Base-by-base conservation (phyloP, 2,888 invertebrate species). In the Amiota mariae region DNA sequence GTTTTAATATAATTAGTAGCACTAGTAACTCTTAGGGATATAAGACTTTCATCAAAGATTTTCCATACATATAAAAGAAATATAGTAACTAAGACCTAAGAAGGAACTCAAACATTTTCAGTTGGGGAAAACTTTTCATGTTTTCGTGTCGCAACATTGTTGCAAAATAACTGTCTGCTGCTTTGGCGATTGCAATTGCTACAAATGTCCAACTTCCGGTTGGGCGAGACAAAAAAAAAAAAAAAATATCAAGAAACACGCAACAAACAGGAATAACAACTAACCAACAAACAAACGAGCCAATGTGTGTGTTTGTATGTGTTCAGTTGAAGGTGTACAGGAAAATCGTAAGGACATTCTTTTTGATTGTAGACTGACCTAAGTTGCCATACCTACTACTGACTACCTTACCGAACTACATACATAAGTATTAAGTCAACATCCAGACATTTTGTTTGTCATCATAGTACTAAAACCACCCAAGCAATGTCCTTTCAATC, bases 141-240 rank as follows among this genome's bases (percentile, higher is more conserved):
- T 36, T 36, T 0, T 36, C 36, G 36, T 36, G 36, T 36, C 36
- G 6, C 36, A 36, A 36, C 3, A 36, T 36, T 6, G 3, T 36
- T 36, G 36, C 6, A 36, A 36, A 36, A n/a, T 51, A n/a, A n/a
- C 54, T 51, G n/a, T 51, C 54, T 59, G 59, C 18, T 59, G 59
- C 59, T 15, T 12, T 15, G 15, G 18, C 20, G 15, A 20, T 59
- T 20, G 59, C 20, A 11, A 15, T 48, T 48, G 67, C 54, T 68
- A 68, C 67, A 68, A 68, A 68, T 68, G 67, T 68, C 20, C 54
- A 51, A 68, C 51, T 68, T 68, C 67, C 67, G 67, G 10, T 68
- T 54, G 54, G 20, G 36, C 51, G 24, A 68, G 36, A 36, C 36
- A 36, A 2, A 2, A 59, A 54, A 54, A 36, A 54, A 54, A 54